Evolutionary conservation across 2,113 vertebrate species (phyloP).

Genomic region (Cranoglanis bouderius): DNA sequence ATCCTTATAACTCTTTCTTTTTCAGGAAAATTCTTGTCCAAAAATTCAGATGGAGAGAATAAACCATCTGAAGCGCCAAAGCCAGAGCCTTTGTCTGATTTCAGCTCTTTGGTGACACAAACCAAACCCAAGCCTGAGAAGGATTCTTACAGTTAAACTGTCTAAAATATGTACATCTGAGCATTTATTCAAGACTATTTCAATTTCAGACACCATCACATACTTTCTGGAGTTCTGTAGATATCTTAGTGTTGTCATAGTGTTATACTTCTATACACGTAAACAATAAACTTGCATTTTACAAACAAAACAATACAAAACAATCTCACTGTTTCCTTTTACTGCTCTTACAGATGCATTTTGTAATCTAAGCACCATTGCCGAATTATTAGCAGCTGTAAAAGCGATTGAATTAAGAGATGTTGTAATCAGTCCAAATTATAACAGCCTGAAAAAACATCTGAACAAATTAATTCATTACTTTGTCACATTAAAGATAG

Average conservation of each 20-base stretch:
- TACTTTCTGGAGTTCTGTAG: conserved; percentile 17
- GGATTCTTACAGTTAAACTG: conserved; percentile 68
- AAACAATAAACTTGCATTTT: conserved; percentile 49
- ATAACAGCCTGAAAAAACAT: not conserved
- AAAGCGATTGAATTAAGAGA: not conserved
- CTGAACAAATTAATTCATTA: not conserved
- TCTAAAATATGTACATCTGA: not conserved
- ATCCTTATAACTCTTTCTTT: conserved; percentile 11
- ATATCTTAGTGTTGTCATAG: not conserved
- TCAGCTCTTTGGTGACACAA: conserved; percentile 39
- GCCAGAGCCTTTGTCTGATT: conserved; percentile 39
- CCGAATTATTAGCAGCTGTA: not conserved
- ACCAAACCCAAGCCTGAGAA: conserved; percentile 60
- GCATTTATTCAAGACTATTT: not conserved
- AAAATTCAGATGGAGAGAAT: conserved; percentile 27
- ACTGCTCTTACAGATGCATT: not conserved
- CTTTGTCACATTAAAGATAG: not conserved
- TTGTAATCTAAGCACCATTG: not conserved
- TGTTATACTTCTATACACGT: not conserved
- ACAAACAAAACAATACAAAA: conserved; percentile 15
- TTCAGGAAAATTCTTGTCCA: conserved; percentile 60
- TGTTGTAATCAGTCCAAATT: not conserved
- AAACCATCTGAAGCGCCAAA: conserved; percentile 28
- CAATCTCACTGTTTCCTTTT: not conserved
- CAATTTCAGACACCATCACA: not conserved